phyloP scores from a whole-genome alignment of 2,797 vertebrate species.

The Sebastes paucispinis region DNA sequence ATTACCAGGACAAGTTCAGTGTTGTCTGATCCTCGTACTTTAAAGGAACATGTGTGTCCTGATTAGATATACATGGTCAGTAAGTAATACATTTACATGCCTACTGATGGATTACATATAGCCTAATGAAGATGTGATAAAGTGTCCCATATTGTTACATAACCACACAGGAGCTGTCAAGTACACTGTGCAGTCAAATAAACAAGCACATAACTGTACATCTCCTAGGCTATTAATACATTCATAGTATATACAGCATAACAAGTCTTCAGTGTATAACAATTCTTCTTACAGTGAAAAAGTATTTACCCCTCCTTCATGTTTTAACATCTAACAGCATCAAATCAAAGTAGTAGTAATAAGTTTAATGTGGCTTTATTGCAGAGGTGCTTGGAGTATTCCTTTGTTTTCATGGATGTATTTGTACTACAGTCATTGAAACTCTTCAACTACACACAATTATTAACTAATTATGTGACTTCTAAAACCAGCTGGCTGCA shows the following conservation, averaged over 20 bases:
- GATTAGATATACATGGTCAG: constrained; percentile 14
- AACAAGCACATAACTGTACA: neutral
- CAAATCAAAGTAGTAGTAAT: neutral
- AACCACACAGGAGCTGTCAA: neutral
- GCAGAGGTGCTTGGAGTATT: neutral
- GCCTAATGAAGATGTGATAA: constrained; percentile 4
- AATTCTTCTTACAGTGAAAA: neutral
- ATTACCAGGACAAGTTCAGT: neutral
- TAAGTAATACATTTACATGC: neutral
- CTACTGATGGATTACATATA: neutral
- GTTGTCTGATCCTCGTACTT: constrained; percentile 2
- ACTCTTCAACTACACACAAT: neutral
- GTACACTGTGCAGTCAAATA: neutral
- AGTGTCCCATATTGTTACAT: neutral
- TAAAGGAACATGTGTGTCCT: neutral
- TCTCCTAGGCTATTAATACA: neutral
- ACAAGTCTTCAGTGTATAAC: neutral
- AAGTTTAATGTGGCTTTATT: neutral
- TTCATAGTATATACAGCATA: neutral
- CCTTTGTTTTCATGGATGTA: neutral
- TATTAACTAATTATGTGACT: too few relatives aligned
- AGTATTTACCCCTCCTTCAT: neutral
- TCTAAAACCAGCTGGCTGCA: too few relatives aligned
- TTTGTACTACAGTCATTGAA: neutral
- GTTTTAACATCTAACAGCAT: neutral